Evolutionary conservation across 92 coral and sea anemone species (phyloP), one percentile per base, ranked within the genome.

Genomic region (Blastomussa wellsi): DNA sequence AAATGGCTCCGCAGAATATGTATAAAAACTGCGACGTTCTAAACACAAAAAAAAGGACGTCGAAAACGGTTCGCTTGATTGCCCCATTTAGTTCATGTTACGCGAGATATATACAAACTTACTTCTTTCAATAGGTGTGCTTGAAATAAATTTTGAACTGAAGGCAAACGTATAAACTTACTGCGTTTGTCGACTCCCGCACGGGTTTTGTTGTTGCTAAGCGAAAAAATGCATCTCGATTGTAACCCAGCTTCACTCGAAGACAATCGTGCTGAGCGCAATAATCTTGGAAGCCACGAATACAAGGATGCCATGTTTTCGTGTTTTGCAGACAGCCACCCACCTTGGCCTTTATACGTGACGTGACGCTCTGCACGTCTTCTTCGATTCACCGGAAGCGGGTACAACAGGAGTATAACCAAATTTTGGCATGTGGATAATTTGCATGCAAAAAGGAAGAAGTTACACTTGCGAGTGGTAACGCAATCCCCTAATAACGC

Each of bases 1-100:
- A 59, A 93, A 93, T 1, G 97, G 97, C 77, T 93, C 97, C 0
- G 93, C 64, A 29, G 97, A 87, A 72, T 93, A 93, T 3, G 86
- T 91, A 37, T 93, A 90, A 74, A 73, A 93, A 48, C 85, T 75
- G 9, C 97, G 94, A 67, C 73, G 84, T 29, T 71, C 88, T 82
- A 8, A 71, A 38, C 24, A 3, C 5, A 79, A 57, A 1, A 55
- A 9, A 35, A 82, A 7, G 28, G 5, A 5, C 20, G n/a, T 8
- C 6, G 4, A 57, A 24, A 17, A 1, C 24, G 15, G 68, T 62
- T 62, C 33, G 32, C 66, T 20, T 2, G 26, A 20, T 22, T 42
- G 1, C 17, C n/a, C n/a, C 28, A 22, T 1, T 74, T 1, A 28
- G 24, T 19, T 37, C 22, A 71, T 5, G 35, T 70, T 70, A 35